Conservation (phyloP, 2,888 invertebrate genomes). For the Lasioglossum leucozonium region DNA sequence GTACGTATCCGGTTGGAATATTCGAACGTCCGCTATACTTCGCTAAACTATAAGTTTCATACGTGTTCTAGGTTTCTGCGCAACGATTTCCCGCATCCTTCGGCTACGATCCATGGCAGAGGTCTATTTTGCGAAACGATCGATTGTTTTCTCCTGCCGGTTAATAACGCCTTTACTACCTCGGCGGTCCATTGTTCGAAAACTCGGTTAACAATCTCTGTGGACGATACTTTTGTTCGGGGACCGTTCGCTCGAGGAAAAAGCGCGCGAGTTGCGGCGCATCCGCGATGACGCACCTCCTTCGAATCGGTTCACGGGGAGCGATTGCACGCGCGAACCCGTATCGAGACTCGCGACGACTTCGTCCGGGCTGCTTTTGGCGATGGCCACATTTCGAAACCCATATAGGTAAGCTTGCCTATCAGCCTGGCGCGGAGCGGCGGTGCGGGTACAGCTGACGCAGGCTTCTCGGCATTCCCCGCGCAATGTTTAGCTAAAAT, state of each 20-base stretch:
- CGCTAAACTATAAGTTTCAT: background rate
- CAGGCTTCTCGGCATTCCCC: constrained; percentile 39
- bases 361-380: constrained; percentile 72
- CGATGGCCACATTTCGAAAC: constrained; percentile 66
- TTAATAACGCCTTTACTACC: background rate
- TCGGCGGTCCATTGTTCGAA: background rate
- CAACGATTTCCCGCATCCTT: background rate
- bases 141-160: background rate
- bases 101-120: background rate
- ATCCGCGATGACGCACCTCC: constrained; percentile 61
- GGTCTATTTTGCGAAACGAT: constrained; percentile 3
- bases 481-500: too few relatives aligned
- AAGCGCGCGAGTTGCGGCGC: constrained; percentile 35
- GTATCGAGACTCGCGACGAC: constrained; percentile 48
- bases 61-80: background rate
- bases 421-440: too few relatives aligned
- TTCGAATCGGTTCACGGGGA: constrained; percentile 63
- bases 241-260: constrained; percentile 28
- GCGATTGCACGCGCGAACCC: constrained; percentile 55
- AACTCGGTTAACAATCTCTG: background rate
- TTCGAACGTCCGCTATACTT: background rate
- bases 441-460: constrained; percentile 15
- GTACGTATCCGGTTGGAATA: background rate
- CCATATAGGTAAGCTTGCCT: constrained; percentile 69
- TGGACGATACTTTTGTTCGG: background rate